These are phyloP conservation scores for Melanotaenia duboulayi DNA, from an alignment of 2,113 vertebrate genomes.

Conservation along the genomic window DNA sequence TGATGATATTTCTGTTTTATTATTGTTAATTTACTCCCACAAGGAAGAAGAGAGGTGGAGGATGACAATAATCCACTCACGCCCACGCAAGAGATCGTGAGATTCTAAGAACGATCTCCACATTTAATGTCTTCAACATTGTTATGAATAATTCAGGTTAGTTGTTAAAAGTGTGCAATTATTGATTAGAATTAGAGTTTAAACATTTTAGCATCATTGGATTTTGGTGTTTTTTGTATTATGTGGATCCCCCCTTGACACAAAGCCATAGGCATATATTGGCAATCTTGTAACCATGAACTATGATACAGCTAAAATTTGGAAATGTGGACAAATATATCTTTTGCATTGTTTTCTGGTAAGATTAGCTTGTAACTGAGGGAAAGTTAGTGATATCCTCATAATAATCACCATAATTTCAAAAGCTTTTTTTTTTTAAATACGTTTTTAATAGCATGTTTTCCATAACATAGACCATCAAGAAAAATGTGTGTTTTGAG, in stretches of 20 bases:
- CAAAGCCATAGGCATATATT: neutral
- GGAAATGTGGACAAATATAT: no score
- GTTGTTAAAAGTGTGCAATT: neutral
- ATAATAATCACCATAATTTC: no score
- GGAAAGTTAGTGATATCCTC: no score
- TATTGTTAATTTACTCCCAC: neutral
- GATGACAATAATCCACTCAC: neutral
- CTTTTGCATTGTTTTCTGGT: no score
- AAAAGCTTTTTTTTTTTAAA: neutral
- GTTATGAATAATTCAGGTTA: neutral
- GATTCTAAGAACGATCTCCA: no score
- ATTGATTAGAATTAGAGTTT: neutral
- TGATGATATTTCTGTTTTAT: neutral
- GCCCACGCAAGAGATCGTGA: no score
- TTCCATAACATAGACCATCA: slow-evolving; percentile 21
- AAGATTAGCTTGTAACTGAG: no score
- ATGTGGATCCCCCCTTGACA: no score
- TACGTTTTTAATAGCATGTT: slow-evolving; percentile 24
- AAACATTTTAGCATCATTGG: neutral
- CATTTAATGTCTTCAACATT: no score
- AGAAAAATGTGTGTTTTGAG: slow-evolving; percentile 51
- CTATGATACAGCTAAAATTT: no score
- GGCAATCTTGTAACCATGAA: neutral
- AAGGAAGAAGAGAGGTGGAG: neutral
- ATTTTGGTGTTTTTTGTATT: neutral